A percentile compares a stretch with the other conserved stretches of the same genome.
phyloP scores from a whole-genome alignment of 2,888 invertebrate genomes.

The Cybosia mesomella region DNA sequence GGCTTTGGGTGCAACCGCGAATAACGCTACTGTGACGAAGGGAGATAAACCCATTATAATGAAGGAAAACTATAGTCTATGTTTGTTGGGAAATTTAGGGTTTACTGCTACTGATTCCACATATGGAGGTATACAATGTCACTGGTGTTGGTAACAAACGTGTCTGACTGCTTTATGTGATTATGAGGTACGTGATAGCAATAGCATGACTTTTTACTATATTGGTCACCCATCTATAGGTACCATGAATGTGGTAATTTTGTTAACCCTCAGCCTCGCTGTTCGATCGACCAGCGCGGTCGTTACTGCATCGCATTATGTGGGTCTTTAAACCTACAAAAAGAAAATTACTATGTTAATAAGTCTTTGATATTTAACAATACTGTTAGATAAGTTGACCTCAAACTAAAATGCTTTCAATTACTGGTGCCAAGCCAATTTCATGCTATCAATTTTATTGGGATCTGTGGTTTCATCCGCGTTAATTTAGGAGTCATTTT shows the following conservation, averaged over 20 bases:
- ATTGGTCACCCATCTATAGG: neutral
- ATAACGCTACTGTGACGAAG: too few species aligned
- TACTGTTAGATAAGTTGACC: conserved; percentile 17
- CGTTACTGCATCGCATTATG: neutral
- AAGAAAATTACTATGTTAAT: neutral
- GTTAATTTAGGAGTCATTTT: neutral
- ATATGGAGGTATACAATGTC: neutral
- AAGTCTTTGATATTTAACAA: conserved; percentile 1
- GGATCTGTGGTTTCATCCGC: neutral
- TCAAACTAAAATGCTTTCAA: conserved; percentile 12
- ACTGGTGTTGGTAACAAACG: neutral
- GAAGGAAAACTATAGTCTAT: too few species aligned
- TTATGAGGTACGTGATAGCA: too few species aligned
- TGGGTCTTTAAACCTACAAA: neutral
- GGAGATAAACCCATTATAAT: too few species aligned
- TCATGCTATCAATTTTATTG: neutral
- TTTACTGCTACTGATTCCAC: too few species aligned
- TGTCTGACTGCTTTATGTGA: neutral
- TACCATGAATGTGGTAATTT: too few species aligned
- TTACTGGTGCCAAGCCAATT: conserved; percentile 4
- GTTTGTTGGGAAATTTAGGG: too few species aligned
- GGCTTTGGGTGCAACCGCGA: too few species aligned
- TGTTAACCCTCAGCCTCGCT: neutral
- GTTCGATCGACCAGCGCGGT: neutral
- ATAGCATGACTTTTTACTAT: neutral